Conservation (phyloP, 2,797 vertebrate genomes). For the Pempheris klunzingeri region DNA sequence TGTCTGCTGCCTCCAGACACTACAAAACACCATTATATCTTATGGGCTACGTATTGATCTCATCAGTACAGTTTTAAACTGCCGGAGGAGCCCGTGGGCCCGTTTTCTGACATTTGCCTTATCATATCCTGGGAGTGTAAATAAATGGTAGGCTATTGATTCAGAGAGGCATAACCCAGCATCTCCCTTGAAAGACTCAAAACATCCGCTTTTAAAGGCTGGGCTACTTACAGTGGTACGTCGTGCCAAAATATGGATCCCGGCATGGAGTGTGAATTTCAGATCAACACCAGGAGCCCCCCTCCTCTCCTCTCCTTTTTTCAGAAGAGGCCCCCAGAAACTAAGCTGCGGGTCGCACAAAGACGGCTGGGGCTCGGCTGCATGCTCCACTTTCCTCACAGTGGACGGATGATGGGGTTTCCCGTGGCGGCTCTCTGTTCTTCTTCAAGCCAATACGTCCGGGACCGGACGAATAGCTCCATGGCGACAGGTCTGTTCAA, state of each 20-base stretch:
- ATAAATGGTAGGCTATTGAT: conserved; percentile 74
- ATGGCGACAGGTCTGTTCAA: conserved; percentile 71
- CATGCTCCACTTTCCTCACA: conserved; percentile 78
- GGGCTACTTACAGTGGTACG: conserved; percentile 70
- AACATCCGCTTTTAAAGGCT: conserved; percentile 62
- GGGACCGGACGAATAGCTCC: conserved; percentile 77
- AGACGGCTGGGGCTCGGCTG: conserved; percentile 76
- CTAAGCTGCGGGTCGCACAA: conserved; percentile 75
- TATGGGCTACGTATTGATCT: conserved; percentile 55
- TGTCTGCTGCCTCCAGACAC: conserved; percentile 36
- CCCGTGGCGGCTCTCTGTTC: conserved; percentile 68
- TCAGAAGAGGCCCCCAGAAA: conserved; percentile 77
- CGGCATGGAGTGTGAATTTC: conserved; percentile 71
- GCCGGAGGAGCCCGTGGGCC: conserved; percentile 61
- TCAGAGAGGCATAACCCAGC: conserved; percentile 47
- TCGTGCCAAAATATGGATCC: conserved; percentile 75
- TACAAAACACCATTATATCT: conserved; percentile 24
- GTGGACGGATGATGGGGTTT: conserved; percentile 56
- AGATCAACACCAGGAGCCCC: conserved; percentile 65
- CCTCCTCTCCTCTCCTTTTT: conserved; percentile 32
- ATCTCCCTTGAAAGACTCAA: conserved; percentile 57
- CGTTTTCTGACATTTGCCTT: conserved; percentile 66
- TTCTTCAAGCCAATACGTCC: conserved; percentile 67
- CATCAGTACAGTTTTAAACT: conserved; percentile 66
- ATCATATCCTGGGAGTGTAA: conserved; percentile 63